These are phyloP conservation scores for Tadarida brasiliensis DNA, from an alignment of 2,797 vertebrate species.

Conservation along the genomic window DNA sequence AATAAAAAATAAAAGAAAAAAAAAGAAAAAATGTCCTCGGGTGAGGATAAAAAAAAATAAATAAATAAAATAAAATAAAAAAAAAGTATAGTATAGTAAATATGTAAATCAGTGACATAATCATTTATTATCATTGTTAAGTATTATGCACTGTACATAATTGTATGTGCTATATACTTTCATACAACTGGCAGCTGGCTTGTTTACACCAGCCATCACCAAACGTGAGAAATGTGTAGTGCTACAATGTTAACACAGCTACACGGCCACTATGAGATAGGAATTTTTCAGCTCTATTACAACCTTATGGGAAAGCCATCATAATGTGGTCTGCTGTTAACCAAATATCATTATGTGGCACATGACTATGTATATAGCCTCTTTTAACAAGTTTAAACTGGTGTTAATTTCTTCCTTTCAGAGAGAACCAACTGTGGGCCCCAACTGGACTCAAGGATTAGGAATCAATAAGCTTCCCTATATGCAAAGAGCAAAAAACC, in stretches of 20 bases:
- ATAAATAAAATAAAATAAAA: no score
- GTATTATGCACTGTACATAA: not conserved
- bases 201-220: not conserved
- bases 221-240: not conserved
- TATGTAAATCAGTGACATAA: not conserved
- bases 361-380: not conserved
- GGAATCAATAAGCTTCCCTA: not conserved
- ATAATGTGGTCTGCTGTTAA: not conserved
- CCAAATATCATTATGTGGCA: not conserved
- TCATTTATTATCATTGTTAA: not conserved
- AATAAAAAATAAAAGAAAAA: no score
- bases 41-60: no score
- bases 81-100: not conserved
- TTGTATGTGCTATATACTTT: not conserved
- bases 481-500: conserved; percentile 22
- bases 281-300: not conserved
- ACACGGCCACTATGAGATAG: not conserved
- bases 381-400: conserved; percentile 30
- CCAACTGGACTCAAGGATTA: not conserved
- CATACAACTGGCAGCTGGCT: not conserved
- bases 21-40: no score
- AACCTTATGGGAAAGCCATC: not conserved
- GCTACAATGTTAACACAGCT: not conserved
- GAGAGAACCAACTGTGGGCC: not conserved
- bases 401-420: conserved; percentile 21